Conservation (phyloP, 2,797 vertebrate genomes). For the Sebastes oblongus region DNA sequence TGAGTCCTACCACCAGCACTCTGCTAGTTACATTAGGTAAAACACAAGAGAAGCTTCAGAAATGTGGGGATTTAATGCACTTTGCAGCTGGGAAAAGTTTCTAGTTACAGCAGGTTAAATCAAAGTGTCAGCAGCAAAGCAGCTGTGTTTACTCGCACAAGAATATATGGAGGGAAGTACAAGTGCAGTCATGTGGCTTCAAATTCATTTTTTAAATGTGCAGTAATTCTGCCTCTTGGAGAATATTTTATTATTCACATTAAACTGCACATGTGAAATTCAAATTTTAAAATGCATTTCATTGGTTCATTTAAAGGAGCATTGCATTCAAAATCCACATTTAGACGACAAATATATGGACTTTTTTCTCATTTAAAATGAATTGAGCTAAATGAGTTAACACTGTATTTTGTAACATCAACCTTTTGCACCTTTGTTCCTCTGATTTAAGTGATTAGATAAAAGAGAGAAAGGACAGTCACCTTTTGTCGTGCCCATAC, state of each 20-base stretch:
- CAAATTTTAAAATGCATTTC: neutral
- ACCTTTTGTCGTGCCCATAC: neutral
- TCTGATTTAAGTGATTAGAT: conserved; percentile 11
- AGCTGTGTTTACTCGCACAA: neutral
- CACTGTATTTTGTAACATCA: neutral
- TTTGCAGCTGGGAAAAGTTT: neutral
- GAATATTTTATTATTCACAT: neutral
- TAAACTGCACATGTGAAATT: neutral
- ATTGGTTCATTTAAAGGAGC: neutral
- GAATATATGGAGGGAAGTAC: neutral
- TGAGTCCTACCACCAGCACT: conserved; percentile 89
- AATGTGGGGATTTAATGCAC: neutral
- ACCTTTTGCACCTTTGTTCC: conserved; percentile 20
- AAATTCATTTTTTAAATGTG: neutral
- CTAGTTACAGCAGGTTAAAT: neutral
- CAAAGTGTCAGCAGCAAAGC: neutral
- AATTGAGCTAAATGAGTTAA: neutral
- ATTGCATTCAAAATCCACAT: neutral
- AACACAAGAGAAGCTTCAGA: conserved; percentile 39
- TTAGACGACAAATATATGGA: neutral
- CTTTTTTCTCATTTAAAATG: neutral
- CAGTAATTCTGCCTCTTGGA: neutral
- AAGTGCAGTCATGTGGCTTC: neutral
- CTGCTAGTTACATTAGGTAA: conserved; percentile 90
- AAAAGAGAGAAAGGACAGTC: neutral